Percentiles rank a stretch among this genome's conserved stretches.
phyloP scores from a whole-genome alignment of 2,797 vertebrate genomes.

The Botia kubotai region DNA sequence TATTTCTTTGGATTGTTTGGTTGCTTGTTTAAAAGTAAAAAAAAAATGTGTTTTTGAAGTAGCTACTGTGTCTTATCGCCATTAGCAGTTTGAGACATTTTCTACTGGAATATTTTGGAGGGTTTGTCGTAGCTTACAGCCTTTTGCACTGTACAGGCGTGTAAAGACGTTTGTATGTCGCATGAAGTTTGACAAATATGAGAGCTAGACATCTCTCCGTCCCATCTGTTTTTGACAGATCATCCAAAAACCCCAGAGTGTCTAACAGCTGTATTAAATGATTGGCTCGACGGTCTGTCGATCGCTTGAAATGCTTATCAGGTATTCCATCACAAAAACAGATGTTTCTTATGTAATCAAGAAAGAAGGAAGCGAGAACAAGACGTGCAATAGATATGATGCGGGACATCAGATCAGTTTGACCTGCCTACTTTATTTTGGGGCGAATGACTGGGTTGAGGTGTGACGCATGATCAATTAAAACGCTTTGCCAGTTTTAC shows the following conservation, averaged over 20 bases:
- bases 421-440: constrained; percentile 27
- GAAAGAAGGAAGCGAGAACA: too few species aligned
- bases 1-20: not conserved
- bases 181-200: not conserved
- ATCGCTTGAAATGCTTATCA: constrained; percentile 29
- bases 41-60: not conserved
- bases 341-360: not conserved
- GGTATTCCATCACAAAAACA: not conserved
- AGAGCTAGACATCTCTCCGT: not conserved
- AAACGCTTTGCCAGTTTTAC: constrained; percentile 37
- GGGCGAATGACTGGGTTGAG: constrained; percentile 32
- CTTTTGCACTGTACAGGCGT: constrained; percentile 26
- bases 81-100: not conserved
- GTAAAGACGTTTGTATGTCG: not conserved
- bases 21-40: too few species aligned
- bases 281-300: not conserved
- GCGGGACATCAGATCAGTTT: constrained; percentile 53
- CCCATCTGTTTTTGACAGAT: constrained; percentile 24
- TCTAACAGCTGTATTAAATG: constrained; percentile 33
- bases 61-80: not conserved
- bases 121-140: not conserved
- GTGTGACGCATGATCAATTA: constrained; percentile 37
- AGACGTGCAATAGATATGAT: constrained; percentile 35
- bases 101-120: not conserved
- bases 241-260: not conserved